Evolutionary conservation across 1,140 invertebrate genomes (phyloP), one percentile per base, ranked within the genome.

Genomic region (Galendromus occidentalis): DNA sequence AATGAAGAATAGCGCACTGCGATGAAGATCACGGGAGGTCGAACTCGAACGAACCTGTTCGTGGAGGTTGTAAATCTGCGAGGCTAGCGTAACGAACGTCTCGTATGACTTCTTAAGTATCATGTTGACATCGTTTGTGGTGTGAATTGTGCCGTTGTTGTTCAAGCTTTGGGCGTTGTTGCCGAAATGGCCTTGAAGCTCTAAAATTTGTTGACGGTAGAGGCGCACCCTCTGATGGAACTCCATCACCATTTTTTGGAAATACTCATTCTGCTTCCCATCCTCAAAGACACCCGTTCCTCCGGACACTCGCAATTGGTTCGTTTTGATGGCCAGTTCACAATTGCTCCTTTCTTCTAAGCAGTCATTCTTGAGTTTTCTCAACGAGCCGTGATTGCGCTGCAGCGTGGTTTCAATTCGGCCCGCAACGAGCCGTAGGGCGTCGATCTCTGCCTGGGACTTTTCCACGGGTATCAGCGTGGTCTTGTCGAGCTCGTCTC

Each of bases 361-460:
- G 51, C 17, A 20, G 25, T 59, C 51, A 22, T 59, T 33, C 20
- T 59, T 59, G 14, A 59, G 22, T 59, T 59, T 59, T 5, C 25
- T 4, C 2, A 59, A 22, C 33, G 51, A 29, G 14, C 51, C 51
- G 17, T 25, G 25, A 25, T 17, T 59, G 14, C 51, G 51, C 51
- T 59, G 51, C 14, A 33, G 25, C 22, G 25, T 33, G 4, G 51
- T 59, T 22, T 59, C 51, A 22, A 59, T 59, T 6, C 51, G 51
- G 1, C 51, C 51, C 22, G 33, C 22, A 17, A 25, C 12, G 14
- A 59, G 51, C 12, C 51, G 51, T 18, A 59, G 22, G 2, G 25
- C 51, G 14, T 59, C 51, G 33, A 59, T 59, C 33, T 59, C 51
- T 33, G 51, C 51, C 20, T 59, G 51, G n/a, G 51, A 29, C 20